A percentile compares a stretch with the other conserved stretches of the same genome.
Conservation (phyloP, 2,113 vertebrate species). For the Eonycteris spelaea region DNA sequence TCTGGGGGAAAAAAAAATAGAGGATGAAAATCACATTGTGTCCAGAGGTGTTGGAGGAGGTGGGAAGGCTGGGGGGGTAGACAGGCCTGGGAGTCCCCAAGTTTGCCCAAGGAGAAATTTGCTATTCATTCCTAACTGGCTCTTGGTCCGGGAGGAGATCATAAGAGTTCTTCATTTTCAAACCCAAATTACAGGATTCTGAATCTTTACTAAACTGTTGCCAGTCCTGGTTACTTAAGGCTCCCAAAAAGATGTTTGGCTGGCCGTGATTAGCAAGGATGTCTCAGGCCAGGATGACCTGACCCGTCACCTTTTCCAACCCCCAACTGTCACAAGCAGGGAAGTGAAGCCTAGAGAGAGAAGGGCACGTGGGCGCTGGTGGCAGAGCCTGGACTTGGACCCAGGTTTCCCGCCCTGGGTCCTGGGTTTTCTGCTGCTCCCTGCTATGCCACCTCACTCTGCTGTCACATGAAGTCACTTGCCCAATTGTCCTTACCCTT, state of each 20-base stretch:
- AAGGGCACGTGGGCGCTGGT: rapidly evolving
- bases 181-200: background rate
- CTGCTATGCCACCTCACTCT: background rate
- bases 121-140: background rate
- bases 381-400: background rate
- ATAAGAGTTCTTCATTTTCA: background rate
- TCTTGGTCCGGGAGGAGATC: background rate
- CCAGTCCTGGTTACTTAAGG: background rate
- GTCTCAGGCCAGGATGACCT: background rate
- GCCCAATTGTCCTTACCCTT: background rate
- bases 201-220: background rate
- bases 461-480: background rate
- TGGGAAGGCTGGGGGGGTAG: background rate
- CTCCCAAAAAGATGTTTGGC: background rate
- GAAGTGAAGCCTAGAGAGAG: background rate
- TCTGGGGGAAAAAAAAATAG: background rate
- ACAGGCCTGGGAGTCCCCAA: background rate
- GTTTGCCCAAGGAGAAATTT: background rate
- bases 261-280: background rate
- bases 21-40: background rate
- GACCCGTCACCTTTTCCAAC: too few species aligned
- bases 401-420: background rate
- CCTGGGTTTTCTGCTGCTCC: background rate
- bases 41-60: background rate
- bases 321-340: background rate